phyloP scores from a whole-genome alignment of 2,888 invertebrate species.

The Eristalis arbustorum region DNA sequence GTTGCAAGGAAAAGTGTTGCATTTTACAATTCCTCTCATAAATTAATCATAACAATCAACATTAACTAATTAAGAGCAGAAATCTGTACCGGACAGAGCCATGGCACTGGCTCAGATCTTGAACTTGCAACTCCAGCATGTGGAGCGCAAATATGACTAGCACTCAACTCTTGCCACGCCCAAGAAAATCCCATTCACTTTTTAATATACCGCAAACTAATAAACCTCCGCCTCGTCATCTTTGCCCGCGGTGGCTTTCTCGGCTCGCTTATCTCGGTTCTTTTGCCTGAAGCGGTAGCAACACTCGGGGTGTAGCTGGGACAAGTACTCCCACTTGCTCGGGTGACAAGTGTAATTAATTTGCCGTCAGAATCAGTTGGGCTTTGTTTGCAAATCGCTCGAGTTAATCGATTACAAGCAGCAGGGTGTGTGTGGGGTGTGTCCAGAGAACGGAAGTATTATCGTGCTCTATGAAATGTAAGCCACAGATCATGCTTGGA shows the following conservation, averaged over 20 bases:
- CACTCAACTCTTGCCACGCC: background rate
- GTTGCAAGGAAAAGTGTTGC: background rate
- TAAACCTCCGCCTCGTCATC: background rate
- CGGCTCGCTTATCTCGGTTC: background rate
- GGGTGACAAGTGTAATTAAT: conserved; percentile 36
- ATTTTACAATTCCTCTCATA: background rate
- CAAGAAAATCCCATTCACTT: background rate
- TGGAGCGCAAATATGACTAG: background rate
- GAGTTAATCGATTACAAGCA: background rate
- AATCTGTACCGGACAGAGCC: background rate
- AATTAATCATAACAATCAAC: background rate
- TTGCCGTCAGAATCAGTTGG: conserved; percentile 43
- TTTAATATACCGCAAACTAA: background rate
- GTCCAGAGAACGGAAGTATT: background rate
- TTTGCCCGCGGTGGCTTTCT: background rate
- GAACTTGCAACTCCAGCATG: background rate
- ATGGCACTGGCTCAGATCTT: background rate
- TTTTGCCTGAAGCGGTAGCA: background rate
- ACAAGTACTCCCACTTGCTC: conserved; percentile 21
- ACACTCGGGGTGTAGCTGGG: background rate
- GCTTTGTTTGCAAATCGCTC: background rate
- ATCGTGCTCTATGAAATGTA: background rate
- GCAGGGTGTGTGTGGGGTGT: background rate
- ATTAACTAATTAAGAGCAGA: background rate
- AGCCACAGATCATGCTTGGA: background rate